Percentiles rank a stretch among this genome's conserved stretches.
phyloP scores from a whole-genome alignment of 2,888 invertebrate genomes.

The Hemaris fuciformis region DNA sequence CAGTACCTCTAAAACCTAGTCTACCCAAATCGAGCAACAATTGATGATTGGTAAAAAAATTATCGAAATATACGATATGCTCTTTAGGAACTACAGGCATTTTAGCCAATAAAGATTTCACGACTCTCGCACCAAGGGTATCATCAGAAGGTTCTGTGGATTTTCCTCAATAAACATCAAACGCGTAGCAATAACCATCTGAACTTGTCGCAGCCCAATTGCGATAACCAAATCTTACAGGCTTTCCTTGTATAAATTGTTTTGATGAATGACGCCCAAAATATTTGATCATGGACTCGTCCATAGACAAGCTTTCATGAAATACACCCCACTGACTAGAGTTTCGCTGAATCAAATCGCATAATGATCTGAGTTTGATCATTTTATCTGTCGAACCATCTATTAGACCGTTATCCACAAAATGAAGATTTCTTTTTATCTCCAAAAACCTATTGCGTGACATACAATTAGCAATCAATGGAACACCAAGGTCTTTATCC shows the following conservation, averaged over 20 bases:
- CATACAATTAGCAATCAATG: conserved; percentile 31
- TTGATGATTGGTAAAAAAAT: conserved; percentile 27
- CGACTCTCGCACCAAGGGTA: conserved; percentile 23
- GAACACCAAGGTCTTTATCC: conserved; percentile 34
- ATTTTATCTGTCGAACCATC: conserved; percentile 22
- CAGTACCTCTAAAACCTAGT: conserved; percentile 25
- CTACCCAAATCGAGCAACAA: conserved; percentile 22
- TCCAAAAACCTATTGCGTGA: conserved; percentile 30
- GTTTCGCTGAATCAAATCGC: conserved; percentile 14
- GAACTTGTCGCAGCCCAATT: conserved; percentile 28
- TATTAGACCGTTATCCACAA: conserved; percentile 21
- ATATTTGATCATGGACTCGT: conserved; percentile 27
- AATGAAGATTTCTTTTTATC: conserved; percentile 25
- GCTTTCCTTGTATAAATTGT: conserved; percentile 26
- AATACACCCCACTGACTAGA: conserved; percentile 19
- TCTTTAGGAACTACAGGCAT: conserved; percentile 21
- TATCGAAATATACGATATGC: conserved; percentile 26
- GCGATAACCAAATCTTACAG: conserved; percentile 29
- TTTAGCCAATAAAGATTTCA: conserved; percentile 26
- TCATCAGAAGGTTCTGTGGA: conserved; percentile 20
- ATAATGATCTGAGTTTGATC: conserved; percentile 24
- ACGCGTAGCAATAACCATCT: conserved; percentile 27
- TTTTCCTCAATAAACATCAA: conserved; percentile 26
- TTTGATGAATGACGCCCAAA: conserved; percentile 24
- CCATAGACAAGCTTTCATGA: conserved; percentile 19